Evolutionary conservation across 1,140 invertebrate species (phyloP).

Genomic region (Teleogryllus occipitalis): DNA sequence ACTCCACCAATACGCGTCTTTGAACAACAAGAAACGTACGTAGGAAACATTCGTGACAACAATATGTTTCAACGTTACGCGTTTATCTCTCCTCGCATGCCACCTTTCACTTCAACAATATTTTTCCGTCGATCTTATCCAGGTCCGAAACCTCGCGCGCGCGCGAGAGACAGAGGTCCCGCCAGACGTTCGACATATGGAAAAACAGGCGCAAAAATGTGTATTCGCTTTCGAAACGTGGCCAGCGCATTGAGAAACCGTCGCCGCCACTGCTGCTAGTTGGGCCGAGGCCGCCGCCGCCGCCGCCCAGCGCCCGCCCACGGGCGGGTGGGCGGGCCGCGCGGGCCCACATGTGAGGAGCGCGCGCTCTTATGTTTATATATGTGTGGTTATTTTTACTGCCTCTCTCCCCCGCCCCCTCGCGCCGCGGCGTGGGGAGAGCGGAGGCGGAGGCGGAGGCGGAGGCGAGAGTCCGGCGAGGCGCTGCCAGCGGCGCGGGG

Average conservation of each 20-base stretch:
- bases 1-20: too few relatives aligned
- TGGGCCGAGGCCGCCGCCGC: neutral
- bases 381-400: slow-evolving; percentile 21
- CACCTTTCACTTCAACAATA: too few relatives aligned
- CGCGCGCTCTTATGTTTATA: slow-evolving; percentile 16
- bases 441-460: neutral
- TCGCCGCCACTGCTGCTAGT: neutral
- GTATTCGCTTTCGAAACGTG: neutral
- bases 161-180: too few relatives aligned
- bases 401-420: neutral
- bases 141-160: too few relatives aligned
- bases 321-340: neutral
- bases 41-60: too few relatives aligned
- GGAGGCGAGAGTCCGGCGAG: neutral
- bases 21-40: too few relatives aligned
- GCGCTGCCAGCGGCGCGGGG: too few relatives aligned
- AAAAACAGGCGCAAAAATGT: neutral
- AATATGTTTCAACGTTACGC: too few relatives aligned
- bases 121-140: too few relatives aligned
- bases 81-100: too few relatives aligned
- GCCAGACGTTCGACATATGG: too few relatives aligned
- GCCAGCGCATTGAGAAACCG: neutral
- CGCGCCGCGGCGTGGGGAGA: neutral
- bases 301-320: neutral
- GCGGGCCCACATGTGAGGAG: slow-evolving; percentile 14